Evolutionary conservation across 1,140 invertebrate genomes (phyloP), one percentile per base, ranked within the genome.

Genomic region (Armadillidium nasatum): DNA sequence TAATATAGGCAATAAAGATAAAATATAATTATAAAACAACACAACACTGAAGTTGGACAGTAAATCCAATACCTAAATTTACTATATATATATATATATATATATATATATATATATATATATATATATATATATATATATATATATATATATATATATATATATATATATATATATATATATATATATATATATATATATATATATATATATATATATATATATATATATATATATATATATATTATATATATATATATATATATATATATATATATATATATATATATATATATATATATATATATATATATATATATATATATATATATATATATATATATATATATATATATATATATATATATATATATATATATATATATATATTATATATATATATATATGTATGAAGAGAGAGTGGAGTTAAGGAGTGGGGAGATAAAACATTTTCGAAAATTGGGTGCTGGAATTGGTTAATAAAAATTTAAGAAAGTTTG

Each of bases 241-340:
- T 43, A 71, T 71, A 71, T 33, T 15, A 71, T 71, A 71, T 15
- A 71, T 44, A 71, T 44, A 44, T 44, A 44, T 44, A 71, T 71
- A 44, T 60, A 60, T 60, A 60, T 60, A 60, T 60, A 60, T 60
- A 60, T 60, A 60, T 60, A 60, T 21, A 60, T 60, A 60, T 21
- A 60, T 60, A 60, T 21, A 60, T 60, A 60, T 60, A 60, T 60
- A 60, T 60, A 60, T n/a, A n/a, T 22, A 22, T 22, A 15, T 22
- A 71, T 4, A 11, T 22, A 23, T 71, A 10, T 22, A 71, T 22
- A 71, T 71, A 71, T 43, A 0, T 23, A 22, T 71, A 22, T 70
- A 4, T 3, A 10, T 22, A 22, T 43, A 71, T 23, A 22, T 22
- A 10, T 10, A 4, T 33, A 6, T 33, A 33, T n/a, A 33, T 6